Evolutionary conservation across 2,888 invertebrate species (phyloP).

Genomic region (Thera obeliscata): DNA sequence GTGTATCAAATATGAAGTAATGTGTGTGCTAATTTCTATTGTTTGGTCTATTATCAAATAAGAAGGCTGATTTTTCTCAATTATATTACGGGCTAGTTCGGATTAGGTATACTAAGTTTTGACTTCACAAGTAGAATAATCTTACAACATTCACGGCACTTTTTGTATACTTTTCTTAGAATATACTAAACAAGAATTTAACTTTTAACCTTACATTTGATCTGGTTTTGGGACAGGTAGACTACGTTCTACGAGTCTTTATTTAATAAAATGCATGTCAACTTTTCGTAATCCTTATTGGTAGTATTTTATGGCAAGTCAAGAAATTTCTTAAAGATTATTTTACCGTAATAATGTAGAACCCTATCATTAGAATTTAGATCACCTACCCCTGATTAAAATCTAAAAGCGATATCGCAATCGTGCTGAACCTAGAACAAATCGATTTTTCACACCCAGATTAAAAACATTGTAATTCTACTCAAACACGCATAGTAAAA

Average conservation of each 20-base stretch:
- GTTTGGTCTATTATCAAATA: too few species aligned
- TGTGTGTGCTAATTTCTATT: too few species aligned
- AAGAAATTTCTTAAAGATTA: not conserved
- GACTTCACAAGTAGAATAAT: not conserved
- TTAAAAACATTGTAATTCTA: not conserved
- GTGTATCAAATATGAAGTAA: too few species aligned
- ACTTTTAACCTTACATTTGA: slow-evolving; percentile 6
- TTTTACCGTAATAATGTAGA: slow-evolving; percentile 16
- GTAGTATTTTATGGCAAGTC: not conserved
- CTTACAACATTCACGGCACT: slow-evolving; percentile 16
- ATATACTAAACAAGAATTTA: slow-evolving; percentile 5
- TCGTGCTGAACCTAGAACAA: slow-evolving; percentile 23
- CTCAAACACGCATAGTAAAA: slow-evolving; percentile 2
- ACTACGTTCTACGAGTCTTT: not conserved
- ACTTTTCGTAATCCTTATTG: not conserved
- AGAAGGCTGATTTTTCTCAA: not conserved
- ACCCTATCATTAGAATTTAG: slow-evolving; percentile 23
- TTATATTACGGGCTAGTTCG: not conserved
- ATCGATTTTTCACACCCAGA: slow-evolving; percentile 50
- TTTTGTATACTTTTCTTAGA: not conserved
- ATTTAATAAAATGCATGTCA: slow-evolving; percentile 1
- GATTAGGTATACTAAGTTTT: not conserved
- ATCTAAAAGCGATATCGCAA: slow-evolving; percentile 12
- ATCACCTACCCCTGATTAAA: slow-evolving; percentile 11
- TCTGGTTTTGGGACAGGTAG: slow-evolving; percentile 26